A percentile compares a stretch with the other conserved stretches of the same genome.
Conservation (phyloP, 2,113 vertebrate species). For the Gambusia holbrooki region DNA sequence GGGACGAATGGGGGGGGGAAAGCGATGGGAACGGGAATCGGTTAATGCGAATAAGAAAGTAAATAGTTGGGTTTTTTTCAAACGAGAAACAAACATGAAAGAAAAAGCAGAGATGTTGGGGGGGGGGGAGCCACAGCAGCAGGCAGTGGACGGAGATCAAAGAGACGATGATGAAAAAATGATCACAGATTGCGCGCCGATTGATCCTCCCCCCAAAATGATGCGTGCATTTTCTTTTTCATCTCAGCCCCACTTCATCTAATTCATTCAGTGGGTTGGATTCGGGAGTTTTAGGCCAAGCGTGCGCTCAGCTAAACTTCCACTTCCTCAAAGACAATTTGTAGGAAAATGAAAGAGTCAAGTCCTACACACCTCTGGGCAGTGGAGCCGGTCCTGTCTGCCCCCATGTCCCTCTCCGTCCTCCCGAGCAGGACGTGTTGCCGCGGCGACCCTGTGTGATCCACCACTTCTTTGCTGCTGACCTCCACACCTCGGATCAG, state of each 20-base stretch:
- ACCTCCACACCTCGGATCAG: constrained; percentile 90
- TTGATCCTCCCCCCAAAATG: neutral
- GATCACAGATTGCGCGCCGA: neutral
- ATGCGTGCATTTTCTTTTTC: neutral
- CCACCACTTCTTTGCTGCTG: constrained; percentile 91
- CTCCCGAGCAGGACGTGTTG: constrained; percentile 88
- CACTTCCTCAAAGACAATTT: neutral
- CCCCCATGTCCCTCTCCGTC: constrained; percentile 76
- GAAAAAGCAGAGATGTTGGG: neutral
- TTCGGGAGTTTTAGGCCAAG: neutral
- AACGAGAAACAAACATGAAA: constrained; percentile 1
- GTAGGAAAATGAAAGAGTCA: neutral
- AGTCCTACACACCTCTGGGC: constrained; percentile 69
- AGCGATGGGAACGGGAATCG: neutral
- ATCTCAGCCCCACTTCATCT: neutral
- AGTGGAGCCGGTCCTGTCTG: constrained; percentile 59
- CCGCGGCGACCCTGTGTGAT: constrained; percentile 87
- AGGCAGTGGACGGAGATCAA: neutral
- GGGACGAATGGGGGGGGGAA: neutral
- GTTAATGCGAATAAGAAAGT: neutral
- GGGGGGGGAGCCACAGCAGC: neutral
- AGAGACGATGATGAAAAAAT: neutral
- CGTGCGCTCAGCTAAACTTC: neutral
- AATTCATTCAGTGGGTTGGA: neutral
- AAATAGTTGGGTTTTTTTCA: neutral